Conservation (phyloP, 2,888 invertebrate genomes). For the Nomada flava region DNA sequence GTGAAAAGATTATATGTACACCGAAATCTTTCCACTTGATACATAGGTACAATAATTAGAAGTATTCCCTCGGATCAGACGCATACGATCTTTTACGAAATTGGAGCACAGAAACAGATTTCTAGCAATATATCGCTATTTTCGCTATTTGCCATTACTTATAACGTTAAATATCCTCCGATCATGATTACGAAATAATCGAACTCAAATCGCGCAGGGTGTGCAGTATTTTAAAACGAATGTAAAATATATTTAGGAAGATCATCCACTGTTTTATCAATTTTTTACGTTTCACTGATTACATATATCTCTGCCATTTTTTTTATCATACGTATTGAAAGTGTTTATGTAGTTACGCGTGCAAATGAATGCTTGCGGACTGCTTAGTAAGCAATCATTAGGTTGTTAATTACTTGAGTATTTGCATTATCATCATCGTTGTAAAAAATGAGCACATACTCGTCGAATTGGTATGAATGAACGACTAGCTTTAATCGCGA, state of each 20-base stretch:
- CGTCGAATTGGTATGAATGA: conserved; percentile 46
- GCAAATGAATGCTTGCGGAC: conserved; percentile 30
- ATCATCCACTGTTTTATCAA: conserved; percentile 20
- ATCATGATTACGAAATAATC: conserved; percentile 27
- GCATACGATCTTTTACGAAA: conserved; percentile 45
- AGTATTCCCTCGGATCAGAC: conserved; percentile 27
- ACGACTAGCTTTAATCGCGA: conserved; percentile 65
- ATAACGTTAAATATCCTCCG: conserved; percentile 9
- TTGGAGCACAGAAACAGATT: conserved; percentile 39
- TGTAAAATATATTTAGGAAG: conserved; percentile 12
- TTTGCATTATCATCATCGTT: conserved; percentile 64
- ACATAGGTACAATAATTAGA: conserved; percentile 54
- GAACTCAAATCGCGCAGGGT: conserved; percentile 45
- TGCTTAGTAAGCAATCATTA: conserved; percentile 28
- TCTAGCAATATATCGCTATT: conserved; percentile 48
- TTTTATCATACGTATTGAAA: conserved; percentile 17
- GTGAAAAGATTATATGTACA: conserved; percentile 27
- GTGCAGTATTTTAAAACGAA: conserved; percentile 56
- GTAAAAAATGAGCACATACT: conserved; percentile 60
- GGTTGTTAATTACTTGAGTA: conserved; percentile 66
- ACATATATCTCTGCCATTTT: conserved; percentile 41
- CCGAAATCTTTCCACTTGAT: conserved; percentile 40
- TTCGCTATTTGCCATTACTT: conserved; percentile 31
- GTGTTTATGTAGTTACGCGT: conserved; percentile 26
- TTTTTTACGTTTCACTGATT: conserved; percentile 38